Conservation (phyloP, 2,797 vertebrate species). For the Protosalanx chinensis region DNA sequence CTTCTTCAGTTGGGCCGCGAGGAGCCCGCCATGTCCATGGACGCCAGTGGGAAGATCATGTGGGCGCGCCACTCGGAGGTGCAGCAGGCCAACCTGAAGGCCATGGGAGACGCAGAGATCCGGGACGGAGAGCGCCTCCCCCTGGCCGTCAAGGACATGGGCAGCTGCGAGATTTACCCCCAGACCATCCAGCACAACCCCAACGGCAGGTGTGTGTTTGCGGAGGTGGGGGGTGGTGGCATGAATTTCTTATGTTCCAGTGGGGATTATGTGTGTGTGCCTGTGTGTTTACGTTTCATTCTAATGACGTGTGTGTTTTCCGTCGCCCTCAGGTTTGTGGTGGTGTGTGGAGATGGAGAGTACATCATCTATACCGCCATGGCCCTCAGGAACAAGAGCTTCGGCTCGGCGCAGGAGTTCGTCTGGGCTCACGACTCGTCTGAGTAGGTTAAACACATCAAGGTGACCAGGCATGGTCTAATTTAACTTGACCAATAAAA, state of each 20-base stretch:
- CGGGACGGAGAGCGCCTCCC: constrained; percentile 88
- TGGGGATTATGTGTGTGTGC: not conserved
- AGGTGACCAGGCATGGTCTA: not conserved
- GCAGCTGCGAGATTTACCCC: constrained; percentile 95
- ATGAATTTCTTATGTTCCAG: not conserved
- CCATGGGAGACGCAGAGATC: constrained; percentile 89
- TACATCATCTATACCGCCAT: constrained; percentile 91
- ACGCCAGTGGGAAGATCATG: constrained; percentile 92
- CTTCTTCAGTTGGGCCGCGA: constrained; percentile 85
- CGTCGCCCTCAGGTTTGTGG: constrained; percentile 78
- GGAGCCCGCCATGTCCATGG: constrained; percentile 96
- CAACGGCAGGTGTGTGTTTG: constrained; percentile 81
- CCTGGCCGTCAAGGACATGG: constrained; percentile 92
- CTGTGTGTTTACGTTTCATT: not conserved
- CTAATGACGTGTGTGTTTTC: constrained; percentile 1
- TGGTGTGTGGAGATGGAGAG: constrained; percentile 88
- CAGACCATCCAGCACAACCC: constrained; percentile 95
- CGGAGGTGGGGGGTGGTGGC: not conserved
- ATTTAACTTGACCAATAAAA: not conserved
- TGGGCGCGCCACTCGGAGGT: constrained; percentile 94
- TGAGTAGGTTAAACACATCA: constrained; percentile 79
- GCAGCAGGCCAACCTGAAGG: constrained; percentile 93
- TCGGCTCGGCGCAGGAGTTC: constrained; percentile 96
- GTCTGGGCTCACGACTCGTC: constrained; percentile 98
- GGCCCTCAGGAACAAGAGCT: constrained; percentile 98